These are phyloP conservation scores for Varecia variegata DNA, from an alignment of 2,797 vertebrate species.

Conservation along the genomic window DNA sequence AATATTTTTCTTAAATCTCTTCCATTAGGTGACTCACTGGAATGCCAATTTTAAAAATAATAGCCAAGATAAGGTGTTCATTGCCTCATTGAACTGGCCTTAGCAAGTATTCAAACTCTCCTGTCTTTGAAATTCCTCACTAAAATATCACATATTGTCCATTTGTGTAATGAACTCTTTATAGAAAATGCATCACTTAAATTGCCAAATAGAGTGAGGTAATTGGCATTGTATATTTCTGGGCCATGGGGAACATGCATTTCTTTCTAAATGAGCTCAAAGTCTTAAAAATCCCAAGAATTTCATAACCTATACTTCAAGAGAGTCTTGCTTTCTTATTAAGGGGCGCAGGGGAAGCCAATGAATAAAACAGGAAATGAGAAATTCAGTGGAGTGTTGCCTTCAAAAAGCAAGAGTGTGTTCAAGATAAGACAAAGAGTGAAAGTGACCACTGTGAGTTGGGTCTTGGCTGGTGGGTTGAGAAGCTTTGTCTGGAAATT, in stretches of 20 bases:
- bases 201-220: conserved; percentile 40
- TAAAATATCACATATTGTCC: background rate
- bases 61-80: background rate
- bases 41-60: background rate
- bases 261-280: conserved; percentile 53
- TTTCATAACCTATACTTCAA: conserved; percentile 41
- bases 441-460: background rate
- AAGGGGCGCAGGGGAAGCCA: background rate
- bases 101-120: background rate
- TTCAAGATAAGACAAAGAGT: conserved; percentile 1
- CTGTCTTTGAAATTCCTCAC: background rate
- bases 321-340: conserved; percentile 32
- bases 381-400: conserved; percentile 1
- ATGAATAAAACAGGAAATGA: conserved; percentile 40
- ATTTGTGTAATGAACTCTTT: conserved; percentile 17
- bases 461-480: background rate
- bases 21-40: background rate
- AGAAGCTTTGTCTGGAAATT: background rate
- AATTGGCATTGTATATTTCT: conserved; percentile 10
- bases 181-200: conserved; percentile 40
- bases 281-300: conserved; percentile 43
- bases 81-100: background rate
- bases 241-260: background rate
- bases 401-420: background rate
- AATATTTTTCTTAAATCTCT: background rate